A percentile compares a stretch with the other conserved stretches of the same genome.
Conservation (phyloP, 2,113 vertebrate genomes). For the Vombatus ursinus region DNA sequence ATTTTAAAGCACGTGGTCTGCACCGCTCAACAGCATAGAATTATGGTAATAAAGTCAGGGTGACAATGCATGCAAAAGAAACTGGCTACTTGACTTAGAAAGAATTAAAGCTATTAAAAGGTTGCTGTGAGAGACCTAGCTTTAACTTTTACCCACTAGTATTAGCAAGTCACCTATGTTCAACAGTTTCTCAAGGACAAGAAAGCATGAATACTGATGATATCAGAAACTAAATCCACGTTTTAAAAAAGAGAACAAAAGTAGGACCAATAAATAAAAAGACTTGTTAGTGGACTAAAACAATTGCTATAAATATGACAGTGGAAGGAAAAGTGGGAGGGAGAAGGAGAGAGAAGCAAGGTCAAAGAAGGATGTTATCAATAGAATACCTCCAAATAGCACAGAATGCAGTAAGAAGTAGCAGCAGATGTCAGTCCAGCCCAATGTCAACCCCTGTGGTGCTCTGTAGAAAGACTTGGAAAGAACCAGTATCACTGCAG, state of each 20-base stretch:
- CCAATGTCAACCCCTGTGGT: slow-evolving; percentile 72
- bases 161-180: slow-evolving; percentile 28
- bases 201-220: slow-evolving; percentile 47
- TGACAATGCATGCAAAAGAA: slow-evolving; percentile 56
- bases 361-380: slow-evolving; percentile 80
- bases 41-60: slow-evolving; percentile 56
- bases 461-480: slow-evolving; percentile 75
- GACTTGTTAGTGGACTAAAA: slow-evolving; percentile 67
- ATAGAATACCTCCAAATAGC: slow-evolving; percentile 74
- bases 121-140: slow-evolving; percentile 20
- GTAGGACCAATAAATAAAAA: slow-evolving; percentile 63
- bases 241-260: slow-evolving; percentile 62
- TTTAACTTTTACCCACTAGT: slow-evolving; percentile 43
- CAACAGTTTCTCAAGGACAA: slow-evolving; percentile 68
- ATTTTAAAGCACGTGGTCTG: slow-evolving; percentile 69
- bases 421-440: slow-evolving; percentile 78
- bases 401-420: slow-evolving; percentile 77
- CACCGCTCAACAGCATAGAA: slow-evolving; percentile 39
- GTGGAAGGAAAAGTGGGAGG: slow-evolving; percentile 68
- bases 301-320: slow-evolving; percentile 75
- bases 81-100: slow-evolving; percentile 52
- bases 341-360: slow-evolving; percentile 66
- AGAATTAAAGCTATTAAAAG: slow-evolving; percentile 37
- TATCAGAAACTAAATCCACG: slow-evolving; percentile 58
- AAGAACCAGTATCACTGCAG: slow-evolving; percentile 70